Evolutionary conservation across 2,888 invertebrate genomes (phyloP), one percentile per base, ranked within the genome.

Genomic region (Mystacides longicornis): DNA sequence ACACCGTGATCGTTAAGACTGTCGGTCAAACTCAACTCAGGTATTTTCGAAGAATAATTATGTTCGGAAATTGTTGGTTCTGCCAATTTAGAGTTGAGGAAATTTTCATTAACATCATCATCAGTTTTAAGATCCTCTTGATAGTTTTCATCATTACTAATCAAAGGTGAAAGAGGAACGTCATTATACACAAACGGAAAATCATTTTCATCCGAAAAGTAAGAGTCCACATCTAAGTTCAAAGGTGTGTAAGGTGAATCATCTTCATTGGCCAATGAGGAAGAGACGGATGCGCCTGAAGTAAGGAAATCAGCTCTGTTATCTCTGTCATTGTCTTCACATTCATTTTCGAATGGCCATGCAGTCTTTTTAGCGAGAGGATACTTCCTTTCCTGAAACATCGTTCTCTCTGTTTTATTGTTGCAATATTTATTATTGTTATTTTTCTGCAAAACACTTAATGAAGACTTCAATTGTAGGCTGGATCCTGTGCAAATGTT

Each of bases 1-100:
- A 82, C 72, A 16, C 81, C 81, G 49, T 72, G 70, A 62, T 73
- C 71, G 14, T 71, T 68, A 9, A 68, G 21, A 9, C 27, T 47
- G 9, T 20, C 19, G 18, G 46, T 48, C 5, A n/a, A 5, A 1
- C 23, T 2, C 18, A 22, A 9, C 2, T 19, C 49, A 1, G 33
- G 3, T 4, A 23, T n/a, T 20, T 52, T 52, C 2, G 48, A 48
- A 5, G 56, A 56, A 52, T 56, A 56, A 16, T 27, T 56, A 49
- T 56, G 56, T 21, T 56, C 56, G 7, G 22, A 31, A 2, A 48
- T 19, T 14, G 55, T 45, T 37, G 27, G 11, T 48, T 49, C 2
- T 46, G 20, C 3, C 3, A 3, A 43, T n/a, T 11, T 19, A 47
- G n/a, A 2, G 5, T 4, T 31, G 5, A 49, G 2, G 7, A 23